These are phyloP conservation scores for Eira barbara DNA, from an alignment of 2,113 vertebrate species.

Conservation along the genomic window DNA sequence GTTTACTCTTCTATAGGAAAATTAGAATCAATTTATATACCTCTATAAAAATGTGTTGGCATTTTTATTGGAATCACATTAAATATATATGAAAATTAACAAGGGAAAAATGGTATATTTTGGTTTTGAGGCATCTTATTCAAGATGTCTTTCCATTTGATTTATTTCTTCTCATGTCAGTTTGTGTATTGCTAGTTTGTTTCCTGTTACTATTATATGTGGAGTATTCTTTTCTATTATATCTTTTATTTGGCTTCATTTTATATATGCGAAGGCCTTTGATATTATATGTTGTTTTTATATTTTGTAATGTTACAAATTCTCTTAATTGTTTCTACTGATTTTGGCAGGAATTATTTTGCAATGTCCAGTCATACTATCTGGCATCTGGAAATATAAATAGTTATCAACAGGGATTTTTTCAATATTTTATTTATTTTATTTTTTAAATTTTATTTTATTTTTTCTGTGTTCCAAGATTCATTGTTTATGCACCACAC, in stretches of 20 bases:
- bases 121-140: neutral
- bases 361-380: neutral
- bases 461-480: no score
- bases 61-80: neutral
- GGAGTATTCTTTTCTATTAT: neutral
- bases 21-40: neutral
- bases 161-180: neutral
- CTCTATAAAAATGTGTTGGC: neutral
- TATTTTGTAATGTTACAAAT: neutral
- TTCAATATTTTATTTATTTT: no score
- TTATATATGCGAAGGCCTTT: neutral
- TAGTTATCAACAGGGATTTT: neutral
- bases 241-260: neutral
- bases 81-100: neutral
- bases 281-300: neutral
- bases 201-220: neutral
- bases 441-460: no score
- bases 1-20: neutral
- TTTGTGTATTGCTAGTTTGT: neutral
- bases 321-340: neutral
- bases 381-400: neutral
- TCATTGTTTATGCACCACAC: no score
- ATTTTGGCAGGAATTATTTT: neutral
- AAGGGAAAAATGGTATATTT: neutral
- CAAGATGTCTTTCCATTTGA: neutral